Percentiles rank a stretch among this genome's conserved stretches.
These are phyloP conservation scores for Yponomeuta malinellus DNA, from an alignment of 2,888 invertebrate species.

Conservation along the genomic window DNA sequence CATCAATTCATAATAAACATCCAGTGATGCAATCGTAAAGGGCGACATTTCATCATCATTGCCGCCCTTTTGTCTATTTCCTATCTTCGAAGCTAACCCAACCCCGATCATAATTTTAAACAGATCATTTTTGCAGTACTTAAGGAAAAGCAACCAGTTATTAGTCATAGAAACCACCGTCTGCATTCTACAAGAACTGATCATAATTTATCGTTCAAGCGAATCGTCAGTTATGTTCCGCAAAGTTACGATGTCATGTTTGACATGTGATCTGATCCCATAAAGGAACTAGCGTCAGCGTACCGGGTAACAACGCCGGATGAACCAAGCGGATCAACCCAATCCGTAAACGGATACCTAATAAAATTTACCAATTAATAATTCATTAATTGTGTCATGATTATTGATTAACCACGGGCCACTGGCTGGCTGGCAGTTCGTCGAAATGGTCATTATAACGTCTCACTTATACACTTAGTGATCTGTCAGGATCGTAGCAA, in stretches of 20 bases:
- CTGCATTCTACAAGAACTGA: not conserved
- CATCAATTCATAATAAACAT: too few relatives aligned
- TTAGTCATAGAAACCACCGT: not conserved
- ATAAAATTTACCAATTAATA: constrained; percentile 9
- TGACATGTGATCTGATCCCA: not conserved
- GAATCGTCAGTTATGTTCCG: not conserved
- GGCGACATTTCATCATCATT: too few relatives aligned
- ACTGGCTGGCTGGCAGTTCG: not conserved
- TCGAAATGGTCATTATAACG: not conserved
- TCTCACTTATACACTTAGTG: not conserved
- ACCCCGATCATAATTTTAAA: not conserved
- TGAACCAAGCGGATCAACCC: not conserved
- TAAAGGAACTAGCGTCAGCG: not conserved
- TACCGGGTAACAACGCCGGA: not conserved
- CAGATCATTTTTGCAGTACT: not conserved
- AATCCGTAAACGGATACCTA: constrained; percentile 10
- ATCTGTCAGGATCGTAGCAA: too few relatives aligned
- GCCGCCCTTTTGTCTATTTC: too few relatives aligned
- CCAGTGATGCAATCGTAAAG: too few relatives aligned
- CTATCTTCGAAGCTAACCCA: too few relatives aligned
- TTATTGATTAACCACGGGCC: constrained; percentile 4
- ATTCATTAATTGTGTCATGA: constrained; percentile 14
- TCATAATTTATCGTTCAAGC: not conserved
- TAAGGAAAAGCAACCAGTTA: not conserved
- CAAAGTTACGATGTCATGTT: not conserved